phyloP scores from a whole-genome alignment of 2,113 vertebrate species.

The Cephalopterus ornatus region DNA sequence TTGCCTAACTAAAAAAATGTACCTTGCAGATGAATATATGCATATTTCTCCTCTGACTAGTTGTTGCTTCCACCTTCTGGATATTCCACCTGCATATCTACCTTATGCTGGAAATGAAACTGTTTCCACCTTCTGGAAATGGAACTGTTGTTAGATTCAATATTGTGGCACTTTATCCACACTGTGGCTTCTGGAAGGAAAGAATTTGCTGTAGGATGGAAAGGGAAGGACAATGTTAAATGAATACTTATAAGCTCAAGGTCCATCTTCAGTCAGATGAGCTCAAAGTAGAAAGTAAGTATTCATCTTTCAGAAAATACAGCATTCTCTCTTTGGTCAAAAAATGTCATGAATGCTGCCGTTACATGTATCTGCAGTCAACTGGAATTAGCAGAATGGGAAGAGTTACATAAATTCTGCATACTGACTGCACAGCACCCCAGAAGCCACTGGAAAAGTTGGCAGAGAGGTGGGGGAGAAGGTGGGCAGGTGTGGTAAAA shows the following conservation, averaged over 20 bases:
- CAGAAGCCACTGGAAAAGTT: not conserved
- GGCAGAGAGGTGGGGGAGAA: accelerated
- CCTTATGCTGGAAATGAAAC: not conserved
- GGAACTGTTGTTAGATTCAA: not conserved
- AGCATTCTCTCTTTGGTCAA: not conserved
- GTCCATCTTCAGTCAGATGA: not conserved
- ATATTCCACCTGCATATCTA: not conserved
- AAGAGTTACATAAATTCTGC: not conserved
- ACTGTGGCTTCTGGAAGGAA: not conserved
- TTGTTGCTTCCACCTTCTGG: not conserved
- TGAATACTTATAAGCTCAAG: not conserved
- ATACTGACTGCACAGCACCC: not conserved
- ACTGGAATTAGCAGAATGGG: not conserved
- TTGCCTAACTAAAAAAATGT: not conserved
- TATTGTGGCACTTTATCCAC: not conserved
- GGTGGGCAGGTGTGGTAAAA: not conserved
- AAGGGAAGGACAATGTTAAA: not conserved
- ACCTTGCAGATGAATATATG: not conserved
- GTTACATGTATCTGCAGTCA: not conserved
- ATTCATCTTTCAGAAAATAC: not conserved
- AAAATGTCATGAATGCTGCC: not conserved
- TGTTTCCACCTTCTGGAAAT: not conserved
- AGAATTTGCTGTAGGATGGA: not conserved
- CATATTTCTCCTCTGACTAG: not conserved
- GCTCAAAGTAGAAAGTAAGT: not conserved